Evolutionary conservation across 2,113 vertebrate species (phyloP), one percentile per base, ranked within the genome.

Genomic region (Epinephelus lanceolatus): DNA sequence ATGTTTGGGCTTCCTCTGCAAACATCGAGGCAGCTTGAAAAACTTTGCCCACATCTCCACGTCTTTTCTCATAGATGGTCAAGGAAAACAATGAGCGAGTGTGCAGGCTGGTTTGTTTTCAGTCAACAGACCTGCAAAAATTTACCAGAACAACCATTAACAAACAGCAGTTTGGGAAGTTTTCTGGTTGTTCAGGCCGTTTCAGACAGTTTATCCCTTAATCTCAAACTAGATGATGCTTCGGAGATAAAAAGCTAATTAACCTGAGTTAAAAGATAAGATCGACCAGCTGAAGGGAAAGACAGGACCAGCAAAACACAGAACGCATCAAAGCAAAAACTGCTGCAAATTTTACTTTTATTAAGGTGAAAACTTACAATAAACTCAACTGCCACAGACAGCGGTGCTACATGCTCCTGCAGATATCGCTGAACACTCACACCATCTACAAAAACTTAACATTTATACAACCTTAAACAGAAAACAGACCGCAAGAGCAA

Each of bases 1-100:
- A 90, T 79, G 66, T 82, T 84, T 70, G 59, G 21, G 60, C 77
- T 88, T 85, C 82, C 85, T 88, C 60, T 83, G 74, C 72, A 77
- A 83, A 82, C 85, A 69, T 9, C 27, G 6, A 33, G 40, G 55
- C 66, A 56, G 74, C 2, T 42, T 66, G 47, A 53, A 65, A 60
- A 63, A 66, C 45, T 9, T 40, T 55, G 63, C 78, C 85, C 33
- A 5, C 15, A 17, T 53, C 59, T 27, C 27, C 27, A 27, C 27
- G 27, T 27, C 27, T 75, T 47, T 78, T 78, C 84, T 84, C 82
- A 78, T 56, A 71, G 37, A 91, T 60, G 74, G 76, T 27, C 51
- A 83, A 67, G 65, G 30, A 83, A 86, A 88, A 86, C 53, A 87
- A n/a, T 66, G 19, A 30, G 40, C 2, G 21, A 71, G 47, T 9